These are phyloP conservation scores for Isaurus tuberculatus DNA, from an alignment of 92 coral and sea anemone genomes.

Conservation along the genomic window DNA sequence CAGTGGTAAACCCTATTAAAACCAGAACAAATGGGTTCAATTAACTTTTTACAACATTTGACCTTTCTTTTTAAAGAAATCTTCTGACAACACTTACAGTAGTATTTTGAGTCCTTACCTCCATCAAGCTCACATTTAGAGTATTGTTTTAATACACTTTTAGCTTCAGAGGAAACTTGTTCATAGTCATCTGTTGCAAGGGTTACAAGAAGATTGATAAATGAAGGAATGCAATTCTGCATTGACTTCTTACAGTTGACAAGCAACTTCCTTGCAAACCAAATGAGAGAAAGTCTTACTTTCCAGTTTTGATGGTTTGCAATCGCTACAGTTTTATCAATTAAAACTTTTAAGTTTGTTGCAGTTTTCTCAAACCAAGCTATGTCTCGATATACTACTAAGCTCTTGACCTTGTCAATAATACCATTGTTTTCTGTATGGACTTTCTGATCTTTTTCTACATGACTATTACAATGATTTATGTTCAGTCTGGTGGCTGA, in stretches of 20 bases:
- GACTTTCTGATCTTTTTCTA: conserved; percentile 3
- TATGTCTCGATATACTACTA: conserved; percentile 58
- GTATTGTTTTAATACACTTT: conserved; percentile 60
- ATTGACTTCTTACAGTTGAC: conserved; percentile 71
- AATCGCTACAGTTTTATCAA: conserved; percentile 62
- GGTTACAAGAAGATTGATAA: conserved; percentile 83
- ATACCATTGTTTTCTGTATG: conserved; percentile 23
- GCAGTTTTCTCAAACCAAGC: conserved; percentile 80
- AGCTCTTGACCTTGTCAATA: conserved; percentile 49
- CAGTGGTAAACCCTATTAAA: conserved; percentile 60
- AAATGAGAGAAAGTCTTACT: conserved; percentile 76
- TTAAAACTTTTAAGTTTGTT: conserved; percentile 75
- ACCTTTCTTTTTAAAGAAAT: neutral
- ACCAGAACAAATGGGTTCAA: neutral
- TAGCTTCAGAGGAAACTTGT: conserved; percentile 76
- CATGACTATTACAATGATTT: neutral
- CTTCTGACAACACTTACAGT: too few species aligned
- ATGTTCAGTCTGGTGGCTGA: conserved; percentile 12
- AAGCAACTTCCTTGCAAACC: conserved; percentile 73
- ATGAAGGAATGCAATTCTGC: conserved; percentile 66
- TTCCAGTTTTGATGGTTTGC: conserved; percentile 83
- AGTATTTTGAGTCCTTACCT: conserved; percentile 68
- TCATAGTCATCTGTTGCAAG: conserved; percentile 77
- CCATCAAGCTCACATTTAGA: conserved; percentile 48
- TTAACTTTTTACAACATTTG: neutral